A percentile compares a stretch with the other conserved stretches of the same genome.
Evolutionary conservation across 2,797 vertebrate genomes (phyloP).

Genomic region (Tarsius wallacei): DNA sequence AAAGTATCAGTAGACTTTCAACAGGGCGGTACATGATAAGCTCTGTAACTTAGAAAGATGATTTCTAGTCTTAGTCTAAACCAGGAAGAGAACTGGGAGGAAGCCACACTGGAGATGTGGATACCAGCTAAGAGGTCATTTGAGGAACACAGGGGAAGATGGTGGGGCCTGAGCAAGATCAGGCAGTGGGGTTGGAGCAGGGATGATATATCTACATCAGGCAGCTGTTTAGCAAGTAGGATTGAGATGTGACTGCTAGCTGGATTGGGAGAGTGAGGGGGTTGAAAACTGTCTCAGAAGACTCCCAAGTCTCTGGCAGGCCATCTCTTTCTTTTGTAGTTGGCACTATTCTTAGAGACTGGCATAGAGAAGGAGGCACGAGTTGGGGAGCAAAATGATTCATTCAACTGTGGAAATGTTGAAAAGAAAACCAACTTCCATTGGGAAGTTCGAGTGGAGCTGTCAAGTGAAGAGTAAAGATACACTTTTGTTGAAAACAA

Average conservation of each 20-base stretch:
- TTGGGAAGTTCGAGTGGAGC: not conserved
- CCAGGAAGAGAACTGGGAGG: not conserved
- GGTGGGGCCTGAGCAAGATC: no score
- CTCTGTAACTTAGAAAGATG: constrained; percentile 11
- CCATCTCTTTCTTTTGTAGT: not conserved
- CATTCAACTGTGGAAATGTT: not conserved
- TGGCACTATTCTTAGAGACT: not conserved
- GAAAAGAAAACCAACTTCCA: not conserved
- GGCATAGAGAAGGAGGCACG: not conserved
- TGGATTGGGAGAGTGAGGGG: not conserved
- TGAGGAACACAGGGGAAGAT: not conserved
- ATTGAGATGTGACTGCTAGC: not conserved
- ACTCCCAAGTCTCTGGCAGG: not conserved
- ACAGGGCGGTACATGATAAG: not conserved
- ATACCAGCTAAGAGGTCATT: not conserved
- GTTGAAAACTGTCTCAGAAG: not conserved
- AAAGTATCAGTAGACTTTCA: constrained; percentile 16
- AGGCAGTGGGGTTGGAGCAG: not conserved
- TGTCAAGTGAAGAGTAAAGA: not conserved
- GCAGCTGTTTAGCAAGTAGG: not conserved
- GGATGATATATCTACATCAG: rapidly evolving
- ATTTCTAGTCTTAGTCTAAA: not conserved
- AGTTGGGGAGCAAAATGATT: not conserved
- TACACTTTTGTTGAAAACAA: not conserved
- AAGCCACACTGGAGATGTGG: not conserved